Percentiles rank a stretch among this genome's conserved stretches.
Conservation (phyloP, 2,888 invertebrate species). For the Chirona hameri region DNA sequence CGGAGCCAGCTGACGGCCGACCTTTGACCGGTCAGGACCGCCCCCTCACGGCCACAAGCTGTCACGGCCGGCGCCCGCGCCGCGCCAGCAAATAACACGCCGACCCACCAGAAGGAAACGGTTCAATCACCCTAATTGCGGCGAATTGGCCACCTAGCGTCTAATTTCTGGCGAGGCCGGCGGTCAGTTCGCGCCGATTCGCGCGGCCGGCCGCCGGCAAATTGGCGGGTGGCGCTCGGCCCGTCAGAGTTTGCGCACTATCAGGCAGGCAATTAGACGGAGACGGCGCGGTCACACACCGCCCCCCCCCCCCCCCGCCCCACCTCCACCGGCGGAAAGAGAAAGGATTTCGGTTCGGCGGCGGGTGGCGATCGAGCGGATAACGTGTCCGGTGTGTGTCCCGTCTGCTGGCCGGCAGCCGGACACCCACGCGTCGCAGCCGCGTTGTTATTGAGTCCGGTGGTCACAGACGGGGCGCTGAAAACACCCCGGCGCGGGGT, state of each 20-base stretch:
- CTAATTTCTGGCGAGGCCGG: background rate
- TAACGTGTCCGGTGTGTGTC: background rate
- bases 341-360: background rate
- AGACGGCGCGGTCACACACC: background rate
- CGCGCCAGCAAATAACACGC: constrained; percentile 1
- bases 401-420: background rate
- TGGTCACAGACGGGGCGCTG: background rate
- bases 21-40: constrained; percentile 6
- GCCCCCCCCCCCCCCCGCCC: no score
- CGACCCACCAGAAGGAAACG: background rate
- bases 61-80: background rate
- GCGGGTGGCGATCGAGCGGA: background rate
- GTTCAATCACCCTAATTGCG: constrained; percentile 27
- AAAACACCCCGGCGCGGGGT: background rate
- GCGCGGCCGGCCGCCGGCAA: background rate
- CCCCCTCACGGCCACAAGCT: constrained; percentile 6
- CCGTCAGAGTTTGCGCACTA: constrained; percentile 13
- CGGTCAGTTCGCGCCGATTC: background rate
- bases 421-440: background rate
- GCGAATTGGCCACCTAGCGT: constrained; percentile 23
- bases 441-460: no score
- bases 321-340: background rate
- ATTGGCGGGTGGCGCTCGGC: background rate
- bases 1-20: constrained; percentile 1
- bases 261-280: constrained; percentile 4